Conservation (phyloP, 2,113 vertebrate genomes). For the Rhodinocichla rosea region DNA sequence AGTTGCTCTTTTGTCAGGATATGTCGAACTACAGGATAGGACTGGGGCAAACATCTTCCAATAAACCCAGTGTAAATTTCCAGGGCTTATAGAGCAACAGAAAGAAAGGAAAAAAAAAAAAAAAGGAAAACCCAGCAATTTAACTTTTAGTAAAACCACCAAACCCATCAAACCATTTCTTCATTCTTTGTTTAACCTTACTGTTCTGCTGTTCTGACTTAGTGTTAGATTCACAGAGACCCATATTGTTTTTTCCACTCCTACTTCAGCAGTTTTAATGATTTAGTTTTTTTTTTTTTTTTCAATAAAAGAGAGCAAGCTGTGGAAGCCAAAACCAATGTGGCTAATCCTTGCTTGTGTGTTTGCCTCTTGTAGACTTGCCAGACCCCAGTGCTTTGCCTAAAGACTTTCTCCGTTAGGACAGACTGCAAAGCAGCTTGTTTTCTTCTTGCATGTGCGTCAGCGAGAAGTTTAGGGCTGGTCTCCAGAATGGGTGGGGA, state of each 20-base stretch:
- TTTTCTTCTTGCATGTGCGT: slow-evolving; percentile 29
- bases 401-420: neutral
- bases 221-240: neutral
- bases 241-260: neutral
- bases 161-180: neutral
- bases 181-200: neutral
- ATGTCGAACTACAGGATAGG: neutral
- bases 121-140: neutral
- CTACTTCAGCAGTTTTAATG: neutral
- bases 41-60: neutral
- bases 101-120: neutral
- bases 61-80: neutral
- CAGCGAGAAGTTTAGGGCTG: slow-evolving; percentile 19
- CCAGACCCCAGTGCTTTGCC: slow-evolving; percentile 21
- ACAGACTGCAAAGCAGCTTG: neutral
- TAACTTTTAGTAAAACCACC: neutral
- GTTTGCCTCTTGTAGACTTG: slow-evolving; percentile 1
- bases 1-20: neutral
- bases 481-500: slow-evolving; percentile 43
- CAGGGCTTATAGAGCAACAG: neutral
- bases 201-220: neutral
- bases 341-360: neutral
- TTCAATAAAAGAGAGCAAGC: neutral
- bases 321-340: neutral
- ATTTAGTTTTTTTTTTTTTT: neutral